Evolutionary conservation across 1,140 invertebrate species (phyloP), one percentile per base, ranked within the genome.

Genomic region (Caenorhabditis inopinata): DNA sequence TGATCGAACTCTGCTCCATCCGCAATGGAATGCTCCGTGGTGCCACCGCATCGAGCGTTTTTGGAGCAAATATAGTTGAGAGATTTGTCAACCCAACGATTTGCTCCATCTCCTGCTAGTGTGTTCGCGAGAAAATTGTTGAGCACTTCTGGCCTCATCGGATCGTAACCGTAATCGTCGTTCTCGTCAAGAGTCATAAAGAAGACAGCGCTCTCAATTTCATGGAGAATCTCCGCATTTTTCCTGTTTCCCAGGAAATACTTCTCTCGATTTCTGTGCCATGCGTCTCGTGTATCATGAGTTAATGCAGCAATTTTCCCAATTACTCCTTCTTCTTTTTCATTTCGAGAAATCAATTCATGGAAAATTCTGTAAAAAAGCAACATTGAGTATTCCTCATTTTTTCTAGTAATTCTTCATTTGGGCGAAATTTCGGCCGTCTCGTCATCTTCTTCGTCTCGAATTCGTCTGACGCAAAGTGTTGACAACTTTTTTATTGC

Each of bases 21-120:
- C 5, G 77, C 86, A 75, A 89, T 98, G 96, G 91, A 97, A 95
- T 92, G 98, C 97, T 89, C 93, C 93, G 90, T 91, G 89, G 82
- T 97, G 91, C 16, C 95, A 96, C 53, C 96, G 16, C 58, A 68
- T 0, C 58, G 96, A 88, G 97, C 97, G 35, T 96, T 98, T 80
- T 97, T 97, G 90, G 97, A 96, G 45, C 97, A 94, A 49, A 96
- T 96, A 48, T 96, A 96, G 38, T 96, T 96, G 58, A 96, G 91
- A 3, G 96, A 96, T 90, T 97, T 96, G 89, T 96, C 97, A 86
- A 97, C 97, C 77, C 95, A 92, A 75, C 95, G 92, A 89, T 97
- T 97, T 88, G 97, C 97, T 89, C 97, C 96, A 90, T 98, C 97
- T 73, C 91, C 91, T 90, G 97, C 96, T 58, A 98, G 89, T 73